These are phyloP conservation scores for Meles meles DNA, from an alignment of 2,113 vertebrate species.

Conservation along the genomic window DNA sequence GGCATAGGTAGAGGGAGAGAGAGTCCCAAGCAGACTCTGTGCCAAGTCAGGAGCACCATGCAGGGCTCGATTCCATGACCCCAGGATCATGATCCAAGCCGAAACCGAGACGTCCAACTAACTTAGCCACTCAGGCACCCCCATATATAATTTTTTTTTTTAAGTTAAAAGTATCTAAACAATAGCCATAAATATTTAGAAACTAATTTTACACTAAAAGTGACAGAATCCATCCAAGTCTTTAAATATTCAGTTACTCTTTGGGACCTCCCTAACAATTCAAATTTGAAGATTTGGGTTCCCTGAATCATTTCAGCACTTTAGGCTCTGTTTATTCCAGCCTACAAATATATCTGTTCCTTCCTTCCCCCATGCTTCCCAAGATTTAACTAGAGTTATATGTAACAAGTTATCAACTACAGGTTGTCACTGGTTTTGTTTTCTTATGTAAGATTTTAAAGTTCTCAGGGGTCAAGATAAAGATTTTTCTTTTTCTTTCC, in stretches of 20 bases:
- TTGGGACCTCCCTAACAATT: neutral
- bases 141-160: neutral
- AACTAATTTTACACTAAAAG: conserved; percentile 8
- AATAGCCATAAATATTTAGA: conserved; percentile 37
- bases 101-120: neutral
- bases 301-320: neutral
- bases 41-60: neutral
- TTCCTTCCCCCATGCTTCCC: neutral
- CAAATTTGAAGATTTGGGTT: neutral
- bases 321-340: neutral
- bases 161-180: neutral
- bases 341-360: neutral
- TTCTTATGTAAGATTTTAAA: neutral
- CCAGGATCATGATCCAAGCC: neutral
- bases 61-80: neutral
- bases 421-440: neutral
- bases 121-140: neutral
- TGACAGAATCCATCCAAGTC: neutral
- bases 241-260: neutral
- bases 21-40: neutral
- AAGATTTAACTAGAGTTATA: neutral
- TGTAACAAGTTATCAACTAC: neutral
- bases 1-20: neutral
- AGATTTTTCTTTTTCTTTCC: neutral
- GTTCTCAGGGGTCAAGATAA: neutral